Evolutionary conservation across 2,113 vertebrate species (phyloP).

Genomic region (Malurus melanocephalus): DNA sequence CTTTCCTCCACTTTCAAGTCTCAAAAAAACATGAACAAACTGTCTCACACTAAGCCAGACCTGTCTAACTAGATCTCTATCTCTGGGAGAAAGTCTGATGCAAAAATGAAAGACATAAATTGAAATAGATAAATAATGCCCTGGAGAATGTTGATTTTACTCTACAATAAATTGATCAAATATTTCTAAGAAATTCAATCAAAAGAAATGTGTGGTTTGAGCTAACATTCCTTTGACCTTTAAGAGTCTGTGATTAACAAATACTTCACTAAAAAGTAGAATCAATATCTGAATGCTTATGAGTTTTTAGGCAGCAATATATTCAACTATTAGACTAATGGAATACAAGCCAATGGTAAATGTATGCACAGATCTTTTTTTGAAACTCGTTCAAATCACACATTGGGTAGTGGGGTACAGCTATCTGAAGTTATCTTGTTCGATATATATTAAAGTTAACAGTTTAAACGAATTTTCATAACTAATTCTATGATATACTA

Average conservation of each 20-base stretch:
- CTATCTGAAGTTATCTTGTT: not conserved
- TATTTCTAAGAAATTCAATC: constrained; percentile 19
- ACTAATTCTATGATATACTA: not conserved
- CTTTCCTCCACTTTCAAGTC: constrained; percentile 28
- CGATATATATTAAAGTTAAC: not conserved
- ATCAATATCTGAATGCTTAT: not conserved
- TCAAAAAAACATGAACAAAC: not conserved
- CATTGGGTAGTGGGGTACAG: not conserved
- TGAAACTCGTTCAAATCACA: not conserved
- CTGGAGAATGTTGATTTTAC: not conserved
- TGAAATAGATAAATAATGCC: constrained; percentile 38
- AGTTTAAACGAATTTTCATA: not conserved
- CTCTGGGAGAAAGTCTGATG: not conserved
- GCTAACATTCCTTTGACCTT: constrained; percentile 17
- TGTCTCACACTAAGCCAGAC: not conserved
- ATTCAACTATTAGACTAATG: not conserved
- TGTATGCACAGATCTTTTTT: not conserved
- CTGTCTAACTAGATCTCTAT: constrained; percentile 11
- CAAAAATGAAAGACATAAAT: constrained; percentile 25
- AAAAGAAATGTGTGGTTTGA: constrained; percentile 10
- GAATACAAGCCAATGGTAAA: not conserved
- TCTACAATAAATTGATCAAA: not conserved
- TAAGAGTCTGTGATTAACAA: constrained; percentile 14
- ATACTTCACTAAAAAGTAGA: constrained; percentile 36
- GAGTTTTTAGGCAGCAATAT: not conserved